Evolutionary conservation across 2,113 vertebrate species (phyloP).

Genomic region (Chrysemys picta): DNA sequence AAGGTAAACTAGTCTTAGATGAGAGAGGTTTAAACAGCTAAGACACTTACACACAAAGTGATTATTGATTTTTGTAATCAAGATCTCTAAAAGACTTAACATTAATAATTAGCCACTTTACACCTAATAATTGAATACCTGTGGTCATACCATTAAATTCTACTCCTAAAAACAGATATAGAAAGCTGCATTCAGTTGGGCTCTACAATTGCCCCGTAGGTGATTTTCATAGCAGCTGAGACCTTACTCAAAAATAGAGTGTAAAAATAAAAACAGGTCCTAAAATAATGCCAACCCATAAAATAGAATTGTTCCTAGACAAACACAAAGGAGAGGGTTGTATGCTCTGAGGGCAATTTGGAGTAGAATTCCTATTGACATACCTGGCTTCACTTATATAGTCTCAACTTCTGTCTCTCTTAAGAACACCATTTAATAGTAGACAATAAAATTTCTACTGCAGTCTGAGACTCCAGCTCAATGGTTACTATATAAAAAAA

Average conservation of each 20-base stretch:
- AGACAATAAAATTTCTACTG: not conserved
- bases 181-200: not conserved
- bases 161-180: not conserved
- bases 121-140: conserved; percentile 25
- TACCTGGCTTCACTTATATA: not conserved
- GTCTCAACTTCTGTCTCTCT: not conserved
- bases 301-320: not conserved
- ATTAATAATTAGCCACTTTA: conserved; percentile 24
- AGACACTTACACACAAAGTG: conserved; percentile 3
- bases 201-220: not conserved
- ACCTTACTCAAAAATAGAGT: not conserved
- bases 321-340: not conserved
- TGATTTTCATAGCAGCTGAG: not conserved
- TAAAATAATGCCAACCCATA: not conserved
- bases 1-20: not conserved
- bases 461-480: not conserved
- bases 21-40: conserved; percentile 20
- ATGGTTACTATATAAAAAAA: not conserved
- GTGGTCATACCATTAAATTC: not conserved
- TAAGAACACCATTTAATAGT: not conserved
- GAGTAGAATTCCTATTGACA: not conserved
- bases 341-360: not conserved
- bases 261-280: not conserved
- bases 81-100: conserved; percentile 16
- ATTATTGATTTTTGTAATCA: conserved; percentile 15